A percentile compares a stretch with the other conserved stretches of the same genome.
Conservation (phyloP, 2,797 vertebrate genomes). For the Geotrypetes seraphini region DNA sequence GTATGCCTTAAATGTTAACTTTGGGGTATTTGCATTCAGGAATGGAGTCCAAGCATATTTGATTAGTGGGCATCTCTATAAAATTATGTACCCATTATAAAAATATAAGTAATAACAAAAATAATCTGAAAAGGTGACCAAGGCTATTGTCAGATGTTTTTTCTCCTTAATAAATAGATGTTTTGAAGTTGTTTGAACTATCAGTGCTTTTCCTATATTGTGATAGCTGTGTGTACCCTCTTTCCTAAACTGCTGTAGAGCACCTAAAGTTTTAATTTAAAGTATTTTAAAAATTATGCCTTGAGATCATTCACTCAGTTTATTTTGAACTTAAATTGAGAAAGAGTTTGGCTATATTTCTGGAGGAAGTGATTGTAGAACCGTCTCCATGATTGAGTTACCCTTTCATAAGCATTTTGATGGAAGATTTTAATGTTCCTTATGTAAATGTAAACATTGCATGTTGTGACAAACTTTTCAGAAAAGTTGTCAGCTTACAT, state of each 20-base stretch:
- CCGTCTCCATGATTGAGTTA: slow-evolving; percentile 15
- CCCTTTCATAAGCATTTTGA: slow-evolving; percentile 18
- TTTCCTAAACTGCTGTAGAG: slow-evolving; percentile 9
- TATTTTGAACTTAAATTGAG: slow-evolving; percentile 10
- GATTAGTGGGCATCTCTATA: slow-evolving; percentile 30
- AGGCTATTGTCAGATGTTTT: slow-evolving; percentile 11
- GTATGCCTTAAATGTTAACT: slow-evolving; percentile 53
- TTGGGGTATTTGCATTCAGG: slow-evolving; percentile 38
- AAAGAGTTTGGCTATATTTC: slow-evolving; percentile 7
- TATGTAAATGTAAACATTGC: slow-evolving; percentile 19
- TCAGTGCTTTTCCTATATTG: slow-evolving; percentile 11
- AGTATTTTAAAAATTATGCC: slow-evolving; percentile 1
- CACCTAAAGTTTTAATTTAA: slow-evolving; percentile 3
- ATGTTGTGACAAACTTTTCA: slow-evolving; percentile 21
- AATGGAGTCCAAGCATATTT: slow-evolving; percentile 32
- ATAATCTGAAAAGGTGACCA: slow-evolving; percentile 17
- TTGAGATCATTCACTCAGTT: slow-evolving; percentile 7
- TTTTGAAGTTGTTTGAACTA: slow-evolving; percentile 17
- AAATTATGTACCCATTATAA: slow-evolving; percentile 26
- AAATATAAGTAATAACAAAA: slow-evolving; percentile 26
- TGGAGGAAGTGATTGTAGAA: slow-evolving; percentile 10
- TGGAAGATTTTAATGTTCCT: slow-evolving; percentile 33
- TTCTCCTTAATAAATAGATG: slow-evolving; percentile 1
- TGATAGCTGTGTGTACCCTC: no score
- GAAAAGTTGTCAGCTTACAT: slow-evolving; percentile 19